These are phyloP conservation scores for Meiosimyza platycephala DNA, from an alignment of 2,888 invertebrate genomes.

Conservation along the genomic window DNA sequence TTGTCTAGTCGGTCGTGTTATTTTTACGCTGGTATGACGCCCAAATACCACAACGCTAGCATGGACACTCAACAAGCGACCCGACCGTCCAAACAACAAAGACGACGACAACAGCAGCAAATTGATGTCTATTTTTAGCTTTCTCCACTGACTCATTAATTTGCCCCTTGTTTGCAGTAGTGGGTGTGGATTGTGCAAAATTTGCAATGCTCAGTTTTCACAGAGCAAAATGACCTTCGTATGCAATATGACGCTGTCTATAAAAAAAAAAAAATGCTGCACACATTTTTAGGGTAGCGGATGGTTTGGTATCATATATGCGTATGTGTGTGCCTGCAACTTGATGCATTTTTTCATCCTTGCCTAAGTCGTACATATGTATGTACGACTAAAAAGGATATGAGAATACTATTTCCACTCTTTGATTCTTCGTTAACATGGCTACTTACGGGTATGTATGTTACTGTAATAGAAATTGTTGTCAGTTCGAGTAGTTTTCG, in stretches of 20 bases:
- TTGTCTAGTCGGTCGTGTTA: no score
- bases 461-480: not conserved
- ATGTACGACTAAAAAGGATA: not conserved
- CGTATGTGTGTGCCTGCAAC: not conserved
- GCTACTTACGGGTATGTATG: no score
- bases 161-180: not conserved
- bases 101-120: not conserved
- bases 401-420: no score
- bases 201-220: not conserved
- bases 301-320: not conserved
- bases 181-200: not conserved
- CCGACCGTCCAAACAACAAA: not conserved
- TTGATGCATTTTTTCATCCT: not conserved
- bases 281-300: not conserved
- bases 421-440: no score
- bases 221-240: not conserved
- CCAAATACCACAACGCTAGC: not conserved
- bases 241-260: not conserved
- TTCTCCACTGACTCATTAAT: no score
- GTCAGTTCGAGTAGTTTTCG: slow-evolving; percentile 2
- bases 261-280: not conserved
- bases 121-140: not conserved
- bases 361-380: not conserved
- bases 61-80: not conserved
- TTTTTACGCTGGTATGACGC: no score